These are phyloP conservation scores for Toxostoma redivivum DNA, from an alignment of 2,113 vertebrate species.

Conservation along the genomic window DNA sequence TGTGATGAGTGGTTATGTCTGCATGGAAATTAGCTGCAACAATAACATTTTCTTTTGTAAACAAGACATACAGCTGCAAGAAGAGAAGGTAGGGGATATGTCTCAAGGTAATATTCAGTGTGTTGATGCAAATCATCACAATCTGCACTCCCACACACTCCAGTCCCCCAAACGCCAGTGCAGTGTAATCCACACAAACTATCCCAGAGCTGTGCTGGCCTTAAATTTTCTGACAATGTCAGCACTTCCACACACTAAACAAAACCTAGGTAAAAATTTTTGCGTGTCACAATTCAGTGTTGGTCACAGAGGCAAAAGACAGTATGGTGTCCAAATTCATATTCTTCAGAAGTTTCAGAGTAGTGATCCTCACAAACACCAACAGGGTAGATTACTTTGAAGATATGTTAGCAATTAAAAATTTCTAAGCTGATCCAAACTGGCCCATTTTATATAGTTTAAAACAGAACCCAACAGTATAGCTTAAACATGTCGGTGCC, in stretches of 20 bases:
- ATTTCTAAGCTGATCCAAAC: not conserved
- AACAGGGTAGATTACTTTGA: not conserved
- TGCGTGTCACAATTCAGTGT: not conserved
- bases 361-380: not conserved
- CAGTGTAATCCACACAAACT: not conserved
- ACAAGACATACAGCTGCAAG: not conserved
- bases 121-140: not conserved
- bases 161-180: not conserved
- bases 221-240: not conserved
- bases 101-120: not conserved
- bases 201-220: not conserved
- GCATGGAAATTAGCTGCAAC: not conserved
- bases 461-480: not conserved
- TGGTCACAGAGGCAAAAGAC: not conserved
- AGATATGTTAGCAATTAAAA: not conserved
- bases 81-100: not conserved
- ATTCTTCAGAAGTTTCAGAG: not conserved
- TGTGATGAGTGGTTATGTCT: not conserved
- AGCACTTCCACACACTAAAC: not conserved
- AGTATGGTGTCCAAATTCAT: not conserved
- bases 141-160: fast-evolving
- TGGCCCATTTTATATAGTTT: not conserved
- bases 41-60: not conserved
- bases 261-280: not conserved
- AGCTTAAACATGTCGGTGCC: not conserved